Conservation (phyloP, 2,888 invertebrate species). For the Galeruca laticollis region DNA sequence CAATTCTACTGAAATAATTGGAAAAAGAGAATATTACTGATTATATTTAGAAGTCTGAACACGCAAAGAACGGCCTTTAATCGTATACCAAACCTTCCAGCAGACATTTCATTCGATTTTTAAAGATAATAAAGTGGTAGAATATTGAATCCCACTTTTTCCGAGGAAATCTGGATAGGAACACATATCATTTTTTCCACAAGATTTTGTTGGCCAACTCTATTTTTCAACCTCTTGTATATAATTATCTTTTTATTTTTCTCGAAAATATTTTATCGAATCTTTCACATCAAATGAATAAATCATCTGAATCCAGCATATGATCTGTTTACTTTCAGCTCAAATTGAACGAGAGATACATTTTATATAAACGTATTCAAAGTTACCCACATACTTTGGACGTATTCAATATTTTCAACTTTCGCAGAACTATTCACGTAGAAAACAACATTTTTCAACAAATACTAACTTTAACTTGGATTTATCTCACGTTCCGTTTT, state of each 20-base stretch:
- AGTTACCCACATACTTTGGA: not conserved
- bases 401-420: not conserved
- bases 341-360: not conserved
- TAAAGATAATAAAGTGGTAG: no score
- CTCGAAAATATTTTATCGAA: not conserved
- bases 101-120: no score
- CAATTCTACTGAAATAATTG: no score
- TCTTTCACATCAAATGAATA: not conserved
- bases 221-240: no score
- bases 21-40: no score
- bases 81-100: no score
- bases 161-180: no score
- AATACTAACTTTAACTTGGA: not conserved
- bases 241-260: not conserved
- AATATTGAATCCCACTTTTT: no score
- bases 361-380: constrained; percentile 4
- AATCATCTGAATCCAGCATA: not conserved
- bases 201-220: no score
- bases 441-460: constrained; percentile 1
- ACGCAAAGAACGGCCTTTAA: no score
- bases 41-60: no score
- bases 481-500: not conserved
- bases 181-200: no score
- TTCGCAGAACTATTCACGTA: constrained; percentile 1
- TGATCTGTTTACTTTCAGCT: not conserved